Evolutionary conservation across 1,140 invertebrate species (phyloP), one percentile per base, ranked within the genome.

Genomic region (Drosophila parabipectinata): DNA sequence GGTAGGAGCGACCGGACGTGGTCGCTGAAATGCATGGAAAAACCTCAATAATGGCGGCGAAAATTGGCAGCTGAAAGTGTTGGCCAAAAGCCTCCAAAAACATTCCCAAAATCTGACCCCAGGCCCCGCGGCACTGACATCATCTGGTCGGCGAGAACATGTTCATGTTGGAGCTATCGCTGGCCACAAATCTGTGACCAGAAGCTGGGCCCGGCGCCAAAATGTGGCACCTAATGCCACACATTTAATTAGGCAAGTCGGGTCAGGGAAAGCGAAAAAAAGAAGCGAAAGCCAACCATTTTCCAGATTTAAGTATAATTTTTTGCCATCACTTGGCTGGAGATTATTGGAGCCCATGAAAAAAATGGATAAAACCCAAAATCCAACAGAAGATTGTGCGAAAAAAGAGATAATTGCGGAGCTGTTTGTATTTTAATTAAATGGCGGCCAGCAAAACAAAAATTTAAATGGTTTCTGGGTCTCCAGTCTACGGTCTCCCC

Each of bases 371-470:
- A 52, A 37, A 56, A 68, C 15, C 69, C 51, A 34, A 52, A 69
- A 53, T 45, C 45, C 3, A 7, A 51, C 24, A 4, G 14, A 18
- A 44, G 14, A 47, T 21, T 10, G 18, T 34, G 10, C 52, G 59
- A 47, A 54, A 85, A 76, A 82, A 62, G 51, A 72, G 74, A 75
- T 74, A 81, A 84, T 77, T 80, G 60, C 41, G 41, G 44, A 63
- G 69, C 54, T 77, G 71, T 67, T 75, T 62, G 57, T 56, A 75
- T 69, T 87, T 85, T 77, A 85, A 85, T 85, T 81, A 85, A 67
- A 75, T 47, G 41, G 45, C 26, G 37, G 32, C 15, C 24, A 14
- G n/a, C n/a, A 62, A 37, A 59, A 4, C n/a, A 60, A 57, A 44
- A 79, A 54, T 24, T 44, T 18, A 44, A 59, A 24, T 50, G 21